Evolutionary conservation across 37 sponge, comb jelly and placozoan species (phyloP).

Genomic region (Geodia barretti): DNA sequence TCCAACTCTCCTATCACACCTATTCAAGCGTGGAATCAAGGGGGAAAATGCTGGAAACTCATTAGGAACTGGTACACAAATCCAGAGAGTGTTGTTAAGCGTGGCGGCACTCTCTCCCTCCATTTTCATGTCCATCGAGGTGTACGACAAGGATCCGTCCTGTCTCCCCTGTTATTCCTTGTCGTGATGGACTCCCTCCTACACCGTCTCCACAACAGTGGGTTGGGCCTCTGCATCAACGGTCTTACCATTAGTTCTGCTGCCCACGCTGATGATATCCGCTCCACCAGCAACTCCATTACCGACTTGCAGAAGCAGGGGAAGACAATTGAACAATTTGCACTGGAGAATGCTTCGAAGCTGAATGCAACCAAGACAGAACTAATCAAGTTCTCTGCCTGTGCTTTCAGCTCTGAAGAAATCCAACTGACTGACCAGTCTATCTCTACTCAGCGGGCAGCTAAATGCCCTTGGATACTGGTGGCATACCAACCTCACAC

Average conservation of each 20-base stretch:
- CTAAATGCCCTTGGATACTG: constrained; percentile 20
- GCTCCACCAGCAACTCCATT: neutral
- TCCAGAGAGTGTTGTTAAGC: neutral
- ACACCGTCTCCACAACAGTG: neutral
- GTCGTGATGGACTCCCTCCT: constrained; percentile 30
- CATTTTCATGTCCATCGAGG: neutral
- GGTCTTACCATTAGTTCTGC: neutral
- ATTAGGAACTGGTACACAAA: constrained; percentile 7
- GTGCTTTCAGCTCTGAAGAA: neutral
- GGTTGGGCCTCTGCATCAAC: neutral
- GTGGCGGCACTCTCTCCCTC: neutral
- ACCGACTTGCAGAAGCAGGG: neutral
- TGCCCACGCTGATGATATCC: constrained; percentile 30
- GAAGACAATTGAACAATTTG: neutral
- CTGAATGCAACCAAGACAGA: constrained; percentile 20
- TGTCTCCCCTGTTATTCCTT: neutral
- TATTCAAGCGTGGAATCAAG: constrained; percentile 9
- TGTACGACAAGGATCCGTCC: constrained; percentile 11
- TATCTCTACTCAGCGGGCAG: neutral
- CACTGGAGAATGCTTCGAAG: neutral
- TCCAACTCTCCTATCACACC: neutral
- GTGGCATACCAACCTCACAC: constrained; percentile 14
- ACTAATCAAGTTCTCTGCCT: neutral
- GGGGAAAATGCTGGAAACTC: constrained; percentile 20
- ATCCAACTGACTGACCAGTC: neutral